Evolutionary conservation across 2,113 vertebrate genomes (phyloP), one percentile per base, ranked within the genome.

Genomic region (Atractosteus spatula): DNA sequence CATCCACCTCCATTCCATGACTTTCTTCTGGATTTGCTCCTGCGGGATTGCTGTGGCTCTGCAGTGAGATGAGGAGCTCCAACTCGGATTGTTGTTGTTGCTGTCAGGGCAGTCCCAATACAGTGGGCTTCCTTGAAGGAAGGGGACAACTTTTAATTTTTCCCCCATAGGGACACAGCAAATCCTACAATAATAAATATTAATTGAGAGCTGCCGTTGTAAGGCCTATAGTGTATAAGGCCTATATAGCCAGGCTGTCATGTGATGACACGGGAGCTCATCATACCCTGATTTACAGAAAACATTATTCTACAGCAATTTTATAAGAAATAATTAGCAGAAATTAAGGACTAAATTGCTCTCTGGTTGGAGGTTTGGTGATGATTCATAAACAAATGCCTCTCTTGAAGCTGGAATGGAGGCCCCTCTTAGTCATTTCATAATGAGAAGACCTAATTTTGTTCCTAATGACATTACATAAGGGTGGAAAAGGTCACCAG

Each of bases 21-120:
- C 4, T 62, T 17, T 51, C 14, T 55, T 1, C 47, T 76, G 14
- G 68, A 16, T 55, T 42, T 55, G 74, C 47, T 71, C 59, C 74
- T 71, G 65, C 62, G 59, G 61, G 62, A 57, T 41, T 16, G 7
- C n/a, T 55, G 68, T 7, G 5, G 10, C 47, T 7, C 5, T 10
- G 10, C 47, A 51, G 47, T 51, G 47, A 7, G 47, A 7, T 65
- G 66, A 69, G 47, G 55, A 71, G 68, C 45, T 8, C 72, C 66
- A 63, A 8, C 62, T 75, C 57, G 29, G 63, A 55, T 29, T 73
- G 44, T 71, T 73, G 44, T 71, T 76, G 64, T 45, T 82, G 87
- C 83, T 86, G 80, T 85, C 70, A 69, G 70, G 70, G 83, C 80
- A 74, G 73, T 76, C 69, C 17, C 10, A 76, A 73, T 77, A 86